A percentile compares a stretch with the other conserved stretches of the same genome.
Evolutionary conservation across 2,888 invertebrate species (phyloP).

Genomic region (Eupithecia inturbata): DNA sequence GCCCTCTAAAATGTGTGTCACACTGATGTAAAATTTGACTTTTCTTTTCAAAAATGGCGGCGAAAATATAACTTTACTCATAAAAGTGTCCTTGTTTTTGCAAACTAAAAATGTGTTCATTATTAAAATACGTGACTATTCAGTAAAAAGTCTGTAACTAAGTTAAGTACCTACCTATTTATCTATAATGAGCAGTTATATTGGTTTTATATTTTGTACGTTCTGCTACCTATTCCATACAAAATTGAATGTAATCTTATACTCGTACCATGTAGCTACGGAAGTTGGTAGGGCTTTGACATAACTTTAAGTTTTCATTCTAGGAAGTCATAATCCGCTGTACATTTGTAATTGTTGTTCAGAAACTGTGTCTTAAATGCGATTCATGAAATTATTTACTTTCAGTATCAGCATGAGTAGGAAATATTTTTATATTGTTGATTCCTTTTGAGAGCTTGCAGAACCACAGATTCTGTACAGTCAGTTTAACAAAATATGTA

Average conservation of each 20-base stretch:
- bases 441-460: constrained; percentile 13
- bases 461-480: neutral
- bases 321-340: neutral
- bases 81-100: constrained; percentile 62
- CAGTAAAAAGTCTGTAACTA: neutral
- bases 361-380: neutral
- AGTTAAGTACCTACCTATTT: neutral
- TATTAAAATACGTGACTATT: constrained; percentile 37
- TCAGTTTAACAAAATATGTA: neutral
- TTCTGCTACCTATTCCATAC: neutral
- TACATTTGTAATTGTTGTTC: neutral
- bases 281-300: too few species aligned
- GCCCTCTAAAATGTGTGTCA: neutral
- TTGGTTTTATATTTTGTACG: neutral
- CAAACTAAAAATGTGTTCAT: constrained; percentile 68
- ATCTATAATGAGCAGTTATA: neutral
- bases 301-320: too few species aligned
- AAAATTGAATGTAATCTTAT: neutral
- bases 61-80: neutral
- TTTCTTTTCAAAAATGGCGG: constrained; percentile 14
- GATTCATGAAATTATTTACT: neutral
- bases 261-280: too few species aligned
- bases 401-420: neutral
- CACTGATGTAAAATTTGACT: neutral
- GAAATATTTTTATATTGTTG: neutral